Conservation (phyloP, 2,113 vertebrate genomes). For the Aptenodytes forsteri region DNA sequence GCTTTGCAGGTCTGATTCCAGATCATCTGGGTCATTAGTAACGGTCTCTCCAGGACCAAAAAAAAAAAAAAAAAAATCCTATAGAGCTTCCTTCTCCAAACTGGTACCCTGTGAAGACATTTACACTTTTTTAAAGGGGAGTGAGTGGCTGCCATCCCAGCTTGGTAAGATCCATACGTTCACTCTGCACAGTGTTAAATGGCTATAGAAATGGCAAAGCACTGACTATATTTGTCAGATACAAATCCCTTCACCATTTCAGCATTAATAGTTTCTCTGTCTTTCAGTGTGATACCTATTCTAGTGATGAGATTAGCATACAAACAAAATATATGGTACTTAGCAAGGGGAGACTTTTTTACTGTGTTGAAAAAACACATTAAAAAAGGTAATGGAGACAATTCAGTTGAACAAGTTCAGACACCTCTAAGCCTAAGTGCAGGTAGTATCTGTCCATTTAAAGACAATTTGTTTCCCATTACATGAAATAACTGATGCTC, state of each 20-base stretch:
- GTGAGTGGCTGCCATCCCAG: neutral
- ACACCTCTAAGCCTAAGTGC: neutral
- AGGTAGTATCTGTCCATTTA: neutral
- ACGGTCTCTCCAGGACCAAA: neutral
- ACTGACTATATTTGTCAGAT: neutral
- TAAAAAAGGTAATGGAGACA: neutral
- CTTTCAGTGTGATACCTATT: neutral
- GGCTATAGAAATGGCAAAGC: neutral
- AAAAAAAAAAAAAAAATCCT: neutral
- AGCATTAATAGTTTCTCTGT: neutral
- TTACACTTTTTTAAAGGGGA: neutral
- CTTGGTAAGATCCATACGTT: rapidly evolving
- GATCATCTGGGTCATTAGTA: neutral
- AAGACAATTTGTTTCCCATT: neutral
- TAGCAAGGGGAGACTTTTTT: neutral
- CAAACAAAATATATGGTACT: neutral
- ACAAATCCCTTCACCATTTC: neutral
- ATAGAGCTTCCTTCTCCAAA: neutral
- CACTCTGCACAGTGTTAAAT: neutral
- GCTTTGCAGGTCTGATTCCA: neutral
- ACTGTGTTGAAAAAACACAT: neutral
- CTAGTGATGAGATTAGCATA: neutral
- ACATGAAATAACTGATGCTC: neutral
- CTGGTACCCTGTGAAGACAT: neutral
- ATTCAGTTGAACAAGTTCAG: neutral